These are phyloP conservation scores for Agriopis leucophaearia DNA, from an alignment of 2,888 invertebrate genomes.

Conservation along the genomic window DNA sequence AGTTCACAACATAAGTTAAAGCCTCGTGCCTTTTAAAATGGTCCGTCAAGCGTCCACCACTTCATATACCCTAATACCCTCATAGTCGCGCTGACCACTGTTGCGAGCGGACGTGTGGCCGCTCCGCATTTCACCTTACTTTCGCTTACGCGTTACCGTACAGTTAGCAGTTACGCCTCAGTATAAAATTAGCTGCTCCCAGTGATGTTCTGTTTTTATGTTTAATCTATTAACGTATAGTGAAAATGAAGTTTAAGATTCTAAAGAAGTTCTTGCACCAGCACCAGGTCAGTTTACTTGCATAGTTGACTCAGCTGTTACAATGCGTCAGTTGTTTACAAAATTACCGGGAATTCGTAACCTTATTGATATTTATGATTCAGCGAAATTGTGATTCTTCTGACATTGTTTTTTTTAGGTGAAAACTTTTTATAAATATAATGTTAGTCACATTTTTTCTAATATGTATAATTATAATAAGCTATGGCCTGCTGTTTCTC, in stretches of 20 bases:
- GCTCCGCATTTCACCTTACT: conserved; percentile 44
- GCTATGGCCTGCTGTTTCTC: too few species aligned
- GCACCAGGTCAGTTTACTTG: conserved; percentile 69
- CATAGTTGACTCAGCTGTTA: conserved; percentile 44
- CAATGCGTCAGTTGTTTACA: conserved; percentile 26
- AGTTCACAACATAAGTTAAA: neutral
- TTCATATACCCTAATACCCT: conserved; percentile 8
- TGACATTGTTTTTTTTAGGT: conserved; percentile 3
- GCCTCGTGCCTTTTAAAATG: conserved; percentile 9
- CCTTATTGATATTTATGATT: conserved; percentile 8
- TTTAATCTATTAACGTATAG: conserved; percentile 38
- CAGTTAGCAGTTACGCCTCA: conserved; percentile 45
- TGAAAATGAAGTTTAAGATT: conserved; percentile 77
- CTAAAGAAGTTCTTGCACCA: conserved; percentile 76
- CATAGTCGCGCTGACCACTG: conserved; percentile 48
- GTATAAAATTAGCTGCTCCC: conserved; percentile 55
- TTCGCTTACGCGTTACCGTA: conserved; percentile 39
- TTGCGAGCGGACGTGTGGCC: conserved; percentile 50
- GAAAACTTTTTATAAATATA: neutral
- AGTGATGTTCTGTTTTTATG: conserved; percentile 60
- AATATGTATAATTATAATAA: too few species aligned
- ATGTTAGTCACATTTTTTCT: too few species aligned
- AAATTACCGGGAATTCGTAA: conserved; percentile 4
- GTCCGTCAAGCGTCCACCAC: neutral
- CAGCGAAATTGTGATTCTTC: neutral